Conservation (phyloP, 2,888 invertebrate genomes). For the Netelia melanura region DNA sequence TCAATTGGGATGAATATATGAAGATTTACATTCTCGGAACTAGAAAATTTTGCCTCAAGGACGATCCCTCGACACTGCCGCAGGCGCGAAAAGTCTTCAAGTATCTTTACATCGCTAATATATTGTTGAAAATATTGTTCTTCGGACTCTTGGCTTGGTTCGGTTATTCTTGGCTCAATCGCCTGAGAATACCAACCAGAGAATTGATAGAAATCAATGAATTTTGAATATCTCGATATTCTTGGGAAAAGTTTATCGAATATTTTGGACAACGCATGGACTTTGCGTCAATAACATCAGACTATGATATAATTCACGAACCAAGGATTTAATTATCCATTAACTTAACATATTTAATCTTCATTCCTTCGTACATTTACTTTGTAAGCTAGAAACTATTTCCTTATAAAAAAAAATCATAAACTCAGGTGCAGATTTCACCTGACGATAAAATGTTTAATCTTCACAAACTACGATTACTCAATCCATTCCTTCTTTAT, state of each 20-base stretch:
- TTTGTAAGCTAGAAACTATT: too few relatives aligned
- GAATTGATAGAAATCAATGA: constrained; percentile 54
- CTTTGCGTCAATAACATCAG: not conserved
- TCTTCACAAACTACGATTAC: not conserved
- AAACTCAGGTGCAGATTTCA: not conserved
- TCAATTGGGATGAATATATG: constrained; percentile 89
- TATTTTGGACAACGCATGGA: not conserved
- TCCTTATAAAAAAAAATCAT: not conserved
- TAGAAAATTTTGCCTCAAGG: constrained; percentile 94
- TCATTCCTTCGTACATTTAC: not conserved
- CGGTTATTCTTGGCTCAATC: constrained; percentile 70
- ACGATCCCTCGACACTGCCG: constrained; percentile 91
- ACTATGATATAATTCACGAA: not conserved
- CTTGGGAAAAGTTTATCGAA: not conserved
- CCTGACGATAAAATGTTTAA: not conserved
- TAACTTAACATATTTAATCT: not conserved
- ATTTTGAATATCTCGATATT: constrained; percentile 30
- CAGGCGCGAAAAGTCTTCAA: constrained; percentile 88
- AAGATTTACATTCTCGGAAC: constrained; percentile 92
- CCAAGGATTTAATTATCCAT: not conserved
- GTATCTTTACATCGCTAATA: constrained; percentile 77
- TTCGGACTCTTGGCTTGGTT: constrained; percentile 75
- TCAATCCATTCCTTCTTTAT: too few relatives aligned
- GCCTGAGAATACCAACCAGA: constrained; percentile 39
- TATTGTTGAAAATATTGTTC: constrained; percentile 73